phyloP scores from a whole-genome alignment of 2,113 vertebrate species.

The Lota lota region DNA sequence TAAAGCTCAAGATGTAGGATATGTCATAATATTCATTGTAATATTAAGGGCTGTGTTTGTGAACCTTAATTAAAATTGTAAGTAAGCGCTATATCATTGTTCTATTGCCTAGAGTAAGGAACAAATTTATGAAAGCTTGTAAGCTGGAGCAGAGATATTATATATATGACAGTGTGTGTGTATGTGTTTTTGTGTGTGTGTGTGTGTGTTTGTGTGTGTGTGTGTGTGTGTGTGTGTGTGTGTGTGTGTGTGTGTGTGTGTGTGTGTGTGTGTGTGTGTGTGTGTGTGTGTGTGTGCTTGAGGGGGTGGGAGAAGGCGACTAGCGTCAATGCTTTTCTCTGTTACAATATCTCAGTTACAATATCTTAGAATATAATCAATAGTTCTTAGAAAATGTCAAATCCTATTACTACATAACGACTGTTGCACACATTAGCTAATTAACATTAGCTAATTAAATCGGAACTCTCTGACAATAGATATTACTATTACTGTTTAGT shows the following conservation, averaged over 20 bases:
- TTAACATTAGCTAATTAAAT: too few species aligned
- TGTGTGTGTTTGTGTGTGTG: slow-evolving; percentile 5
- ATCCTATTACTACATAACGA: too few species aligned
- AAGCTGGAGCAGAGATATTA: slow-evolving; percentile 30
- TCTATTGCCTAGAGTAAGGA: slow-evolving; percentile 25
- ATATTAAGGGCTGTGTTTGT: slow-evolving; percentile 3
- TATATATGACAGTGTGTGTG: slow-evolving; percentile 26
- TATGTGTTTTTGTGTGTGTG: slow-evolving; percentile 8
- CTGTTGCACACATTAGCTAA: too few species aligned
- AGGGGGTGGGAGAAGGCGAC: neutral
- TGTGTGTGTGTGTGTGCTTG: neutral
- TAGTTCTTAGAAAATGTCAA: too few species aligned
- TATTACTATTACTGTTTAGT: too few species aligned
- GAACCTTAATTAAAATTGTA: neutral
- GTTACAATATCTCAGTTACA: too few species aligned
- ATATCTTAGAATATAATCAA: too few species aligned
- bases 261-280: slow-evolving; percentile 7
- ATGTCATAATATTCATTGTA: neutral
- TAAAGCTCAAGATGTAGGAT: too few species aligned
- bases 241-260: slow-evolving; percentile 2
- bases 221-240: slow-evolving; percentile 19
- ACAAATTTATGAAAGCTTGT: slow-evolving; percentile 32
- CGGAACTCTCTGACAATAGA: too few species aligned
- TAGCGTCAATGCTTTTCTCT: too few species aligned
- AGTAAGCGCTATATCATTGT: slow-evolving; percentile 3